phyloP scores from a whole-genome alignment of 2,797 vertebrate species.

The Kryptolebias ocellatus region DNA sequence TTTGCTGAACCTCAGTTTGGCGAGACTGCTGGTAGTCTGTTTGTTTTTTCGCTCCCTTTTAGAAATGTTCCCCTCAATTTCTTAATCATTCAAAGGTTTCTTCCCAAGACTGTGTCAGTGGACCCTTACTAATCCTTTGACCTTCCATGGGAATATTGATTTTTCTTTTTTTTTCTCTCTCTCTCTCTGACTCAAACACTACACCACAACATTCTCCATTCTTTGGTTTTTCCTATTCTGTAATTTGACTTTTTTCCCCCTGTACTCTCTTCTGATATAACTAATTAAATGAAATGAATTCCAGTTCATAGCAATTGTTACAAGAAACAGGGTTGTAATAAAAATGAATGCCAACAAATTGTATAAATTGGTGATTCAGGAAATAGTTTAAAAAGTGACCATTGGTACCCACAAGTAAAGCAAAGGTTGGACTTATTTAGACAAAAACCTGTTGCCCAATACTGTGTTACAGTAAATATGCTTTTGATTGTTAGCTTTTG shows the following conservation, averaged over 20 bases:
- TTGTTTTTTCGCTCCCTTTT: background rate
- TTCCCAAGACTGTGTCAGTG: constrained; percentile 39
- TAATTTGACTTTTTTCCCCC: background rate
- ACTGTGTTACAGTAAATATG: too few species aligned
- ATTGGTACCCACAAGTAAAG: too few species aligned
- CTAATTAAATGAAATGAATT: too few species aligned
- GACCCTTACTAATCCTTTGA: constrained; percentile 55
- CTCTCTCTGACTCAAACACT: constrained; percentile 22
- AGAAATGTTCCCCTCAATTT: constrained; percentile 33
- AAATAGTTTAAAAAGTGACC: too few species aligned
- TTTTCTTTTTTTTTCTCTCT: constrained; percentile 8
- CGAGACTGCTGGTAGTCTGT: background rate
- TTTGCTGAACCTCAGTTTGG: constrained; percentile 12
- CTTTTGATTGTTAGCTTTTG: too few species aligned
- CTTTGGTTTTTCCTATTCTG: constrained; percentile 3
- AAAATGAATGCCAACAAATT: too few species aligned
- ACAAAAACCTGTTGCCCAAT: too few species aligned
- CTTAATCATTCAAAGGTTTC: constrained; percentile 52
- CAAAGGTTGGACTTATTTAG: too few species aligned
- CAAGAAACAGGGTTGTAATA: too few species aligned
- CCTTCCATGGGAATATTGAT: constrained; percentile 53
- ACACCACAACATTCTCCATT: constrained; percentile 28
- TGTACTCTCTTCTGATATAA: too few species aligned
- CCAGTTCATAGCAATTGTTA: too few species aligned
- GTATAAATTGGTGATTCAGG: too few species aligned